These are phyloP conservation scores for Hydrotaea cyrtoneurina DNA, from an alignment of 2,888 invertebrate genomes.

Conservation along the genomic window DNA sequence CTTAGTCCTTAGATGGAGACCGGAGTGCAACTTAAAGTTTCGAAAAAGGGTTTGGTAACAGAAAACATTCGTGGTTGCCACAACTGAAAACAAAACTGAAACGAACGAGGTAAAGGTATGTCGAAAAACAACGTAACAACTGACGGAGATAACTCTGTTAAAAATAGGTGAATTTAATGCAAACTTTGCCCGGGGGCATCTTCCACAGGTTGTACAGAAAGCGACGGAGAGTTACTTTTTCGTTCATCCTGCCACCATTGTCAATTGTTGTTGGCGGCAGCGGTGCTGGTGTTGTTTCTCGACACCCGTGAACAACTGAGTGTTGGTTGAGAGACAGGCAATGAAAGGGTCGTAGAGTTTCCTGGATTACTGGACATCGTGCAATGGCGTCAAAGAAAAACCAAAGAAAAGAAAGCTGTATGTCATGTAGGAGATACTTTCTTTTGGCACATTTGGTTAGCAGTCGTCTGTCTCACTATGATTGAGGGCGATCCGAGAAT, in stretches of 20 bases:
- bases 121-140: slow-evolving; percentile 17
- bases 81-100: too few species aligned
- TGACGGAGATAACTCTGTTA: slow-evolving; percentile 38
- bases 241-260: not conserved
- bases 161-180: slow-evolving; percentile 52
- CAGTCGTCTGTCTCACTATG: too few species aligned
- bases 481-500: too few species aligned
- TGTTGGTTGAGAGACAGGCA: slow-evolving; percentile 8
- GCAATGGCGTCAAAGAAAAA: too few species aligned
- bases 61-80: not conserved
- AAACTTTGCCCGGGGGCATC: slow-evolving; percentile 53
- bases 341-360: slow-evolving; percentile 1
- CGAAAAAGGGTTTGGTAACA: slow-evolving; percentile 31
- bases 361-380: slow-evolving; percentile 4
- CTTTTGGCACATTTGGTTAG: too few species aligned
- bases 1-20: not conserved
- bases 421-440: too few species aligned
- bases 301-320: slow-evolving; percentile 10
- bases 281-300: not conserved
- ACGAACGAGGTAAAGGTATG: not conserved
- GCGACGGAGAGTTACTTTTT: slow-evolving; percentile 7
- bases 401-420: too few species aligned
- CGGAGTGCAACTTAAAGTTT: slow-evolving; percentile 26
- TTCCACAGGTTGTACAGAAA: slow-evolving; percentile 54
- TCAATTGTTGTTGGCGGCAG: not conserved